These are phyloP conservation scores for Muscicapa striata DNA, from an alignment of 2,797 vertebrate species.

Conservation along the genomic window DNA sequence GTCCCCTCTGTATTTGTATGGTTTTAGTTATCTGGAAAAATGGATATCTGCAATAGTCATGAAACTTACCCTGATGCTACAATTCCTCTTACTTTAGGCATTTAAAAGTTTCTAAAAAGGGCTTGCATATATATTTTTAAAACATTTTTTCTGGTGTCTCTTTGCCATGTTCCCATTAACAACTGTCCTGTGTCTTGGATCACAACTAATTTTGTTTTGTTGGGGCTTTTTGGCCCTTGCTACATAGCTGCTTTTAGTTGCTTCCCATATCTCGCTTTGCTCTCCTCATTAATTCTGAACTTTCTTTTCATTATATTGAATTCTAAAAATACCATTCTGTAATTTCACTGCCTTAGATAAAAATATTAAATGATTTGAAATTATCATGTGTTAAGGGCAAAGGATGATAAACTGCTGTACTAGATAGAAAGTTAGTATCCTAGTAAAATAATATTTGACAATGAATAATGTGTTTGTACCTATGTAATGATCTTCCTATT, in stretches of 20 bases:
- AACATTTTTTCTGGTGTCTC: background rate
- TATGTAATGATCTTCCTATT: background rate
- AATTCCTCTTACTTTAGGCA: background rate
- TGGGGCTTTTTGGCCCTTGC: background rate
- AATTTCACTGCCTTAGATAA: conserved; percentile 33
- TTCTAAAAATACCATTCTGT: conserved; percentile 49
- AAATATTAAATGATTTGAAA: background rate
- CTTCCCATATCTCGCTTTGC: conserved; percentile 7
- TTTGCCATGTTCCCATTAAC: background rate
- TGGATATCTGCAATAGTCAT: background rate
- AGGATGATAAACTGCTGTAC: background rate
- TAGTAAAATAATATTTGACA: background rate
- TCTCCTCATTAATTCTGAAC: conserved; percentile 43
- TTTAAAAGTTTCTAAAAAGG: background rate
- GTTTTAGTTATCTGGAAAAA: background rate
- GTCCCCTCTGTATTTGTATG: background rate
- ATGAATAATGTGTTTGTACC: background rate
- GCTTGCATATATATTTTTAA: background rate
- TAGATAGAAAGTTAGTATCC: background rate
- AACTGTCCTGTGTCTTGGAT: background rate
- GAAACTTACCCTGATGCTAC: background rate
- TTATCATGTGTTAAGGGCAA: background rate
- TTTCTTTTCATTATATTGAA: conserved; percentile 14
- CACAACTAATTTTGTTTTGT: background rate
- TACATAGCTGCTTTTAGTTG: background rate